Evolutionary conservation across 2,113 vertebrate genomes (phyloP).

Genomic region (Mormyrus lacerda): DNA sequence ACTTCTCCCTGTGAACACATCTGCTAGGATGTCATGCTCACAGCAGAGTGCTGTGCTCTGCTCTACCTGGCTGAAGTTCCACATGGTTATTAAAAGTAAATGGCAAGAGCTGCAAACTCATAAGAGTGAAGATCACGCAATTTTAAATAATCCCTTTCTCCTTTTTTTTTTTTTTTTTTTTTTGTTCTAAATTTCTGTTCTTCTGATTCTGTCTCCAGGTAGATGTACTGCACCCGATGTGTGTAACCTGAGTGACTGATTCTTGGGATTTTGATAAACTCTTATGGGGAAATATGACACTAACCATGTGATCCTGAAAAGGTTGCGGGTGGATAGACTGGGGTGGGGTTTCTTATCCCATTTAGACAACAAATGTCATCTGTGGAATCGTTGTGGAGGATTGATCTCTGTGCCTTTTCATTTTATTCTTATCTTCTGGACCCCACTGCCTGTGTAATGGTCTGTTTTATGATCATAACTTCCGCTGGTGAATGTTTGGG

Average conservation of each 20-base stretch:
- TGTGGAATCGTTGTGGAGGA: background rate
- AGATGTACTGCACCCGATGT: slow-evolving; percentile 10
- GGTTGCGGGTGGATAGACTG: background rate
- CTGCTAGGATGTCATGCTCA: background rate
- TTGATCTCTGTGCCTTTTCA: background rate
- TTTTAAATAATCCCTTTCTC: background rate
- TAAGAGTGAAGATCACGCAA: background rate
- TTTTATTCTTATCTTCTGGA: background rate
- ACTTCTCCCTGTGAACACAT: slow-evolving; percentile 14
- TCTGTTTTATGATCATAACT: background rate
- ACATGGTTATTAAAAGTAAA: background rate
- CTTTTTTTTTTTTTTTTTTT: slow-evolving; percentile 1
- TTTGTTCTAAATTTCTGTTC: background rate
- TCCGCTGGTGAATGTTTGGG: background rate
- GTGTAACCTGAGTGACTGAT: slow-evolving; percentile 16
- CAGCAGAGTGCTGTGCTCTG: background rate
- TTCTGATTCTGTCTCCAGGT: background rate
- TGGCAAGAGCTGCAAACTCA: background rate
- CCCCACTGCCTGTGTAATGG: background rate
- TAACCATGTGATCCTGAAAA: background rate
- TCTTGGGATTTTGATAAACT: slow-evolving; percentile 20
- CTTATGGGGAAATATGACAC: background rate
- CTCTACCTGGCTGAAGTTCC: background rate
- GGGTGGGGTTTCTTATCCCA: background rate
- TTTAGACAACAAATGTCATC: background rate